Evolutionary conservation across 2,888 invertebrate species (phyloP).

Genomic region (Stratiomys singularior): DNA sequence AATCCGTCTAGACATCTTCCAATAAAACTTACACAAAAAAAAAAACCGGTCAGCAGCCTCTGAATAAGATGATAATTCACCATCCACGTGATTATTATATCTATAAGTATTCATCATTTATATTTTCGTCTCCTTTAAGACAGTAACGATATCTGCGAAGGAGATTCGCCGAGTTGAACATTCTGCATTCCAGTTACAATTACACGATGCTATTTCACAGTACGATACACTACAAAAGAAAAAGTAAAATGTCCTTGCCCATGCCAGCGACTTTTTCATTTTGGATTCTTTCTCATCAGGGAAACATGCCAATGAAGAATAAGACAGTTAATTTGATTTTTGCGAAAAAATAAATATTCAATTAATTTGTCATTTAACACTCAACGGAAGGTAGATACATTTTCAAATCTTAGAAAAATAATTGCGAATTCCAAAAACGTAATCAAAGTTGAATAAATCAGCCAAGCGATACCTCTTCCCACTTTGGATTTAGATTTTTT

Average conservation of each 20-base stretch:
- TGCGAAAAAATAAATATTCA: too few species aligned
- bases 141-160: neutral
- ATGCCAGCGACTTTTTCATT: neutral
- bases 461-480: too few species aligned
- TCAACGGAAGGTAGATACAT: too few species aligned
- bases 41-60: constrained; percentile 15
- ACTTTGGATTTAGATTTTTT: too few species aligned
- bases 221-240: too few species aligned
- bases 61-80: constrained; percentile 11
- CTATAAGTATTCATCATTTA: too few species aligned
- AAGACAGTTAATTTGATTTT: too few species aligned
- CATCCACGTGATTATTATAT: neutral
- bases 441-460: too few species aligned
- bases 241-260: neutral
- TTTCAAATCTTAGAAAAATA: too few species aligned
- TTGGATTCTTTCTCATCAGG: neutral
- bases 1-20: constrained; percentile 15
- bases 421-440: too few species aligned
- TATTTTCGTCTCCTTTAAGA: neutral
- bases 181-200: neutral
- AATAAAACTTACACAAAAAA: constrained; percentile 4
- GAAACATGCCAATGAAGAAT: neutral
- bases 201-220: neutral
- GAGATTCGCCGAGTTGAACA: neutral
- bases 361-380: too few species aligned